Evolutionary conservation across 2,797 vertebrate species (phyloP), one percentile per base, ranked within the genome.

Genomic region (Peromyscus attwateri): DNA sequence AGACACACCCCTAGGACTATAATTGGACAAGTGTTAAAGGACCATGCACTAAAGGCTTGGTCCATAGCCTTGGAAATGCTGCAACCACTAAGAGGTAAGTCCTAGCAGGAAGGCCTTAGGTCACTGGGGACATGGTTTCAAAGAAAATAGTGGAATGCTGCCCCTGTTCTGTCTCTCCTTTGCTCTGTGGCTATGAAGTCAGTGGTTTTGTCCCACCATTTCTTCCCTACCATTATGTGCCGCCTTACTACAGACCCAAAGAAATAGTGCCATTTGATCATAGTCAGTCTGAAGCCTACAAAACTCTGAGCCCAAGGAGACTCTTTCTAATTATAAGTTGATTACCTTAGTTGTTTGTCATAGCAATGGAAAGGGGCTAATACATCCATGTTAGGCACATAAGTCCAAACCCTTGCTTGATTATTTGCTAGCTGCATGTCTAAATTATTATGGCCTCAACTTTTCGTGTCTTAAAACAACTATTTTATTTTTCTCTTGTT

Each of bases 401-500:
- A 90, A 23, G 40, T 95, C 34, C 40, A 77, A 90, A 91, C 71
- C 27, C 29, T 81, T 64, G 52, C 68, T 89, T 92, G 52, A 49
- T 64, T 46, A 55, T 52, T 93, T 90, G 19, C 64, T 77, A 81
- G 66, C 60, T 60, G 29, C 19, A 1, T 75, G 46, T 93, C 40
- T 84, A 34, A 17, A 68, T 81, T 90, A 70, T 93, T 73, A 52
- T 87, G 85, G 3, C 27, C 43, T 64, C 25, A 76, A 40, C 60
- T 37, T 46, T 71, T 68, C 57, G 31, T 23, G 10, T 12, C 55
- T 85, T 92, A 81, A 87, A 88, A 19, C 11, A 68, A 43, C 11
- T 2, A 2, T 55, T 93, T 96, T 52, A 75, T 80, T 92, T 95
- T 95, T 19, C 49, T 92, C 34, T 25, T 84, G 52, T 46, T 76